A percentile compares a stretch with the other conserved stretches of the same genome.
Conservation (phyloP, 2,797 vertebrate genomes). For the Paramormyrops hopkinsi region DNA sequence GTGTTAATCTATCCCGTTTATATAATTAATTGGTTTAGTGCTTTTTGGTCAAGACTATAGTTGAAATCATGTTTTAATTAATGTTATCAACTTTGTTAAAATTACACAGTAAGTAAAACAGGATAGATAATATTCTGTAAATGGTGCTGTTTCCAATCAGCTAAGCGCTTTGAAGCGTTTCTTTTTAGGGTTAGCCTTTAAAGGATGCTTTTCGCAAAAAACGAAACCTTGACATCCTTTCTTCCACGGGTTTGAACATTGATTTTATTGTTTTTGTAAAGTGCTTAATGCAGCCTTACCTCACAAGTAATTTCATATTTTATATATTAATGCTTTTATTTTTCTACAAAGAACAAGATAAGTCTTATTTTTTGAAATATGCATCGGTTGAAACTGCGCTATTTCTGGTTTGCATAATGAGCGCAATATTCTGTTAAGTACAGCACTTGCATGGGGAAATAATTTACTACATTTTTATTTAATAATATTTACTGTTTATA, state of each 20-base stretch:
- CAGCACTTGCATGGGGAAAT: neutral
- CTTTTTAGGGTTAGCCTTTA: neutral
- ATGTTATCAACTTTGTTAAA: neutral
- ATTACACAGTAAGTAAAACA: neutral
- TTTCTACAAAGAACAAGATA: neutral
- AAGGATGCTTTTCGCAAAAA: neutral
- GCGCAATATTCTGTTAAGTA: neutral
- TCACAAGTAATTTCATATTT: neutral
- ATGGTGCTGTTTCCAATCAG: neutral
- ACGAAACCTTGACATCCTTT: neutral
- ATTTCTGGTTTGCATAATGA: neutral
- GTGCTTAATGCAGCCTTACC: neutral
- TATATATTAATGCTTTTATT: neutral
- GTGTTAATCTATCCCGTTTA: neutral
- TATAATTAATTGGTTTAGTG: neutral
- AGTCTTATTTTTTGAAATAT: neutral
- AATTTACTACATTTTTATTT: neutral
- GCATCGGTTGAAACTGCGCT: neutral
- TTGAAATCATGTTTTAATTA: neutral
- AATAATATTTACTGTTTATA: neutral
- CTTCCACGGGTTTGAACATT: neutral
- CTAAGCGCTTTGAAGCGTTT: neutral
- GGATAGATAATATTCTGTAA: neutral
- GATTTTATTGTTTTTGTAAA: neutral
- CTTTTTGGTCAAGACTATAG: neutral